These are phyloP conservation scores for Idaea straminata DNA, from an alignment of 2,888 invertebrate species.

Conservation along the genomic window DNA sequence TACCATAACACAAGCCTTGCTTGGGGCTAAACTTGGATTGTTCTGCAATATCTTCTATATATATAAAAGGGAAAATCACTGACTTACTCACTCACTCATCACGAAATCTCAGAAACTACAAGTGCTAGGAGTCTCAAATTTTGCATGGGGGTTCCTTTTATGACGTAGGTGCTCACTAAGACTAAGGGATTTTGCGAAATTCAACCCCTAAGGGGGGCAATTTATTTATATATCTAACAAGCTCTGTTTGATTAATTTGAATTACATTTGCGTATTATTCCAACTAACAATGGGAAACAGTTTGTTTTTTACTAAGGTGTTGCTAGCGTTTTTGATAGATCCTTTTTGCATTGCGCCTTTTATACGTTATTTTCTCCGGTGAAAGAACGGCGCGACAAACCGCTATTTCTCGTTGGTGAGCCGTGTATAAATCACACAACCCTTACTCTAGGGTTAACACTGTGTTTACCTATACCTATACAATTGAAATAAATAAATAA, in stretches of 20 bases:
- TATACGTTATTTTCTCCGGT: constrained; percentile 65
- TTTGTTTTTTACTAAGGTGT: constrained; percentile 10
- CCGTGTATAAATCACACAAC: constrained; percentile 70
- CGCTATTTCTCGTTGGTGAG: constrained; percentile 73
- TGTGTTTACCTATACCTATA: background rate
- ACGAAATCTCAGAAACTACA: no score
- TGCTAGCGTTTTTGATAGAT: constrained; percentile 16
- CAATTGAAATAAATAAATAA: no score
- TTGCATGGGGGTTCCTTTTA: no score
- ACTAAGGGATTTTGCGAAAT: no score
- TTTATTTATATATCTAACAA: background rate
- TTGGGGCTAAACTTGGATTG: no score
- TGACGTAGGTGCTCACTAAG: no score
- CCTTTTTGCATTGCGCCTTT: constrained; percentile 44
- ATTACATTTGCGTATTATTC: constrained; percentile 5
- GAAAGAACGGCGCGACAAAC: constrained; percentile 72
- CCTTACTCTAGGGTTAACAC: constrained; percentile 46
- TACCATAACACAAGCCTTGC: no score
- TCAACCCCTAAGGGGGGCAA: no score
- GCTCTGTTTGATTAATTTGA: constrained; percentile 2
- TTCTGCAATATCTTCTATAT: no score
- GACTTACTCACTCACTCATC: no score
- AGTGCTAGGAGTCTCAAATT: no score
- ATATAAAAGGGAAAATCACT: no score
- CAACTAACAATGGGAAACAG: constrained; percentile 7